Conservation (phyloP, 2,113 vertebrate genomes). For the Semnornis frantzii region DNA sequence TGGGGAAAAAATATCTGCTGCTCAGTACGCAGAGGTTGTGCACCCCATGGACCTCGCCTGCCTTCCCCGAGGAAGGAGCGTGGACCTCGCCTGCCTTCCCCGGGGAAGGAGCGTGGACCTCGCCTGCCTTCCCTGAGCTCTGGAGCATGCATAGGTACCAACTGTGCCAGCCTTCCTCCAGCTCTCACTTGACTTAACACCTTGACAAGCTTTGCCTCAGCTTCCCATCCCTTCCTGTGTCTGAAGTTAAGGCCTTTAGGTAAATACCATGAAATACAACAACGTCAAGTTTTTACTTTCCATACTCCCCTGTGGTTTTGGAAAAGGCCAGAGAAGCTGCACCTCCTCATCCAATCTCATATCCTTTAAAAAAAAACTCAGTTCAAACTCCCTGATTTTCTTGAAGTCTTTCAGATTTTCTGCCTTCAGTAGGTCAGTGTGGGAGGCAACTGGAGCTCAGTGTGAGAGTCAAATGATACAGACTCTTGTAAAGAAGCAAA, state of each 20-base stretch:
- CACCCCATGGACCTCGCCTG: not conserved
- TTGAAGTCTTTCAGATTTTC: not conserved
- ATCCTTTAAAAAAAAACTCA: not conserved
- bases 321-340: not conserved
- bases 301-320: not conserved
- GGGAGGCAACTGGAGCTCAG: not conserved
- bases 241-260: not conserved
- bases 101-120: too few species aligned
- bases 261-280: not conserved
- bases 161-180: not conserved
- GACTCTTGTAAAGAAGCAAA: not conserved
- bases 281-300: not conserved
- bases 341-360: not conserved
- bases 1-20: not conserved
- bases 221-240: not conserved
- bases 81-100: too few species aligned
- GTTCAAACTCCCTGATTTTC: not conserved
- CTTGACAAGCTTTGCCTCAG: not conserved
- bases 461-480: not conserved
- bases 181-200: not conserved
- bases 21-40: not conserved
- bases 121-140: not conserved
- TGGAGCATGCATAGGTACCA: not conserved
- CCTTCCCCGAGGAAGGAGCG: not conserved
- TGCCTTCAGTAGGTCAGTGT: not conserved